Base-by-base conservation (phyloP, 1,140 invertebrate genomes). In the Lycorma delicatula region DNA sequence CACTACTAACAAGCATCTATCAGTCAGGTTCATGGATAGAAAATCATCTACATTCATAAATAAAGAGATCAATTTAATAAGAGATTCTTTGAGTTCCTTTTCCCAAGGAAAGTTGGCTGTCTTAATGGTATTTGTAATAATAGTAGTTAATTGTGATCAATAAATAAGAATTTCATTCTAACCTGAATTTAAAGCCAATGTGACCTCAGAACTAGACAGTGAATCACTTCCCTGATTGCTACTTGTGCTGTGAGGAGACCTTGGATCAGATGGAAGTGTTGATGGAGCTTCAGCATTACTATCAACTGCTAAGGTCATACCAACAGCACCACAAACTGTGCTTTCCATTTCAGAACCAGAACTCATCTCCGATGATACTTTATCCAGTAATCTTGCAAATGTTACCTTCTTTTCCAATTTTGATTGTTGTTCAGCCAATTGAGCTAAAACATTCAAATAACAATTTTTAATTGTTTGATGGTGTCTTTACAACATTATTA, bases 331-430 rank as follows among this genome's bases (percentile, higher is more conserved):
- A 23, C 38, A 29, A 22, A 44, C 12, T 13, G 18, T 34, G 54
- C 26, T 18, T 63, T 82, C 80, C 41, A 80, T 75, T 47, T 84
- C 82, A 0, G 81, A 82, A 25, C 81, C 81, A 12, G 80, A 82
- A 60, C 79, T 82, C 79, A 85, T 84, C 74, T 85, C 83, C 18
- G 81, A 81, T 18, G 82, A 83, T 3, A 87, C 82, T 72, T 81
- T 85, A 63, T 82, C 84, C 22, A 86, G 69, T 26, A 87, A 69
- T 60, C 84, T 75, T 6, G 85, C 85, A 67, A 87, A 87, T 1
- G 84, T 86, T 0, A 87, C 85, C 71, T 86, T 85, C 69, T 85
- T 86, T 63, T 85, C 84, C 49, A 83, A 68, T 65, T 84, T 85
- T 27, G 77, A 78, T 34, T 57, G 49, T 55, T 36, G 31, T 2